Evolutionary conservation across 1,140 invertebrate species (phyloP).

Genomic region (Caenorhabditis elegans): DNA sequence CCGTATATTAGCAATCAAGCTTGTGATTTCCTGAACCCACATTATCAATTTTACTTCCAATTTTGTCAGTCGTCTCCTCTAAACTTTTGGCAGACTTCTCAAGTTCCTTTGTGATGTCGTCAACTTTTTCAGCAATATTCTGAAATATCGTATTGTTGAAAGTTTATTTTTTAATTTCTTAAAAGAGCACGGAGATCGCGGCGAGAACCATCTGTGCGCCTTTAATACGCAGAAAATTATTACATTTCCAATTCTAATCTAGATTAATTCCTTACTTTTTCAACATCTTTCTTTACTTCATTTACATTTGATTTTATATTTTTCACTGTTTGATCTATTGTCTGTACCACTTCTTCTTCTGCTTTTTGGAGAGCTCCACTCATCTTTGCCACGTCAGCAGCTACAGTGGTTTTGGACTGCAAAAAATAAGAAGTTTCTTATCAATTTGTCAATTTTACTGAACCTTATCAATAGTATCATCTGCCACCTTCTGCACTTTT

Average conservation of each 20-base stretch:
- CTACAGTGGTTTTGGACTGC: neutral
- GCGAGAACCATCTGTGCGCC: too few relatives aligned
- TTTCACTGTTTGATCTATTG: neutral
- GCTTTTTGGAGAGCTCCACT: constrained; percentile 6
- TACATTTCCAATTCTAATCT: too few relatives aligned
- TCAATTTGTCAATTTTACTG: neutral
- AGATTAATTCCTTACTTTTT: neutral
- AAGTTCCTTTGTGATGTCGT: neutral
- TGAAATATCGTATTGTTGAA: neutral
- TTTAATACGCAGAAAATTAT: too few relatives aligned
- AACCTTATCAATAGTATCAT: constrained; percentile 9
- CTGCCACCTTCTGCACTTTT: constrained; percentile 18
- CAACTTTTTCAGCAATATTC: constrained; percentile 6
- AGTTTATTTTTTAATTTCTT: neutral
- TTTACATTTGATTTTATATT: neutral
- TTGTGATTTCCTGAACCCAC: too few relatives aligned
- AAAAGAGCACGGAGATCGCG: too few relatives aligned
- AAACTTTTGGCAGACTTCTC: neutral
- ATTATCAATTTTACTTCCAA: neutral
- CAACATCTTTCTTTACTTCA: neutral
- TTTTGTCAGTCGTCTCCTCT: neutral
- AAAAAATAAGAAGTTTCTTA: neutral
- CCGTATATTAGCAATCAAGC: too few relatives aligned
- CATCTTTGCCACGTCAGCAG: constrained; percentile 1
- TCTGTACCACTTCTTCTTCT: neutral